Base-by-base conservation (phyloP, 2,888 invertebrate genomes). In the Acanthosepion esculentum region DNA sequence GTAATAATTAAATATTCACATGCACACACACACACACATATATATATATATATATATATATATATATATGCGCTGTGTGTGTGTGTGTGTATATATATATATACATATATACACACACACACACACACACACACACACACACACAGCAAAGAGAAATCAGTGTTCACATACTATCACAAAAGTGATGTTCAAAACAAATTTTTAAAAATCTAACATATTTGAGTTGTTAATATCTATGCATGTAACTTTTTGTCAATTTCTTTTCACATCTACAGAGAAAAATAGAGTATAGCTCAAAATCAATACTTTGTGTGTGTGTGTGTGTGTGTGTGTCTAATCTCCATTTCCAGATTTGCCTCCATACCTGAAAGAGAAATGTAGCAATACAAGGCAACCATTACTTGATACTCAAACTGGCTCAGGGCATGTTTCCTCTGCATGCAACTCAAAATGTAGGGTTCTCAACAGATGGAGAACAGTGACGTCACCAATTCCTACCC, bases 391-490 rank as follows among this genome's bases (percentile, higher is more conserved):
- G 78, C 78, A 78, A n/a, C n/a, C 78, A 78, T 78, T 78, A 78
- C 78, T 78, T 78, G n/a, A 78, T 78, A 78, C 78, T 78, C 78
- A 78, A 78, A 78, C 0, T 78, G 78, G 78, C 78, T 78, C 78
- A n/a, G n/a, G 78, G 78, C 78, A 78, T n/a, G 15, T 78, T 78
- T 78, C 78, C n/a, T n/a, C n/a, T 78, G 78, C 78, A 78, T 78
- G 78, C n/a, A 78, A n/a, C n/a, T 78, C 78, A 78, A 78, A 78
- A 78, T 78, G 12, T n/a, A n/a, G 78, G 78, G n/a, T 78, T 78
- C n/a, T 78, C n/a, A 78, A 78, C 78, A 78, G 78, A 78, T 78
- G 78, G n/a, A 78, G n/a, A 78, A 78, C n/a, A 78, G 78, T 78
- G 78, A 78, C 78, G 12, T 78, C 78, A 78, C 78, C 78, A 78